A percentile compares a stretch with the other conserved stretches of the same genome.
Evolutionary conservation across 2,797 vertebrate species (phyloP).

Genomic region (Pogoniulus pusillus): DNA sequence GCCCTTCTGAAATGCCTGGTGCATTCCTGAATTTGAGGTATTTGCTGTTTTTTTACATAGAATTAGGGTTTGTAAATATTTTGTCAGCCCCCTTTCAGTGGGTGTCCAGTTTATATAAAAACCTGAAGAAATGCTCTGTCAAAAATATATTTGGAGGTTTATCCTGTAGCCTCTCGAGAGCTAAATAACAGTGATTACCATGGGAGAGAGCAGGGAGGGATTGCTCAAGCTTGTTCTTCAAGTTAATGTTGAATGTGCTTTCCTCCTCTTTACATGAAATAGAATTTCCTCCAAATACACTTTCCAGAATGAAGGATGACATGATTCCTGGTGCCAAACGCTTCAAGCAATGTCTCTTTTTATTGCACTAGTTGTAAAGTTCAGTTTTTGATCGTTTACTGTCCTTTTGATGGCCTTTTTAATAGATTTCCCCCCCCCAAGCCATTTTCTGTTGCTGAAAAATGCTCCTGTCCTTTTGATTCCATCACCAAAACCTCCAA

Average conservation of each 20-base stretch:
- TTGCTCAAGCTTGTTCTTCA: not conserved
- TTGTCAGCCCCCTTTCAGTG: slow-evolving; percentile 30
- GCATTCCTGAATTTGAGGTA: slow-evolving; percentile 23
- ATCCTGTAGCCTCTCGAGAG: not conserved
- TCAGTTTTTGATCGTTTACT: not conserved
- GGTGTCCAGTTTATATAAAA: slow-evolving; percentile 26
- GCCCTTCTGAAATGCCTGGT: slow-evolving; percentile 55
- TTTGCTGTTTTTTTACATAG: slow-evolving; percentile 37
- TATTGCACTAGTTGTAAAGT: slow-evolving; percentile 43
- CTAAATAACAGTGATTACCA: not conserved
- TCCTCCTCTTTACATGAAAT: not conserved
- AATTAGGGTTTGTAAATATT: slow-evolving; percentile 49
- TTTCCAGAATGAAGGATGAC: not conserved
- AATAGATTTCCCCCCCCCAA: not conserved
- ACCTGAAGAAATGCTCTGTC: slow-evolving; percentile 1
- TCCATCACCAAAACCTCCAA: slow-evolving; percentile 18
- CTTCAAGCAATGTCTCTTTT: not conserved
- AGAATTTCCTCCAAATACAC: not conserved
- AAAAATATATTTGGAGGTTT: not conserved
- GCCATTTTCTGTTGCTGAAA: not conserved
- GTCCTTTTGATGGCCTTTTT: slow-evolving; percentile 34
- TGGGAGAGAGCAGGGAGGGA: not conserved
- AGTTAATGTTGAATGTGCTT: not conserved
- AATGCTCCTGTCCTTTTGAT: slow-evolving; percentile 1
- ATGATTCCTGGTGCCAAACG: slow-evolving; percentile 19